Evolutionary conservation across 2,797 vertebrate genomes (phyloP).

Genomic region (Myiotriccus ornatus): DNA sequence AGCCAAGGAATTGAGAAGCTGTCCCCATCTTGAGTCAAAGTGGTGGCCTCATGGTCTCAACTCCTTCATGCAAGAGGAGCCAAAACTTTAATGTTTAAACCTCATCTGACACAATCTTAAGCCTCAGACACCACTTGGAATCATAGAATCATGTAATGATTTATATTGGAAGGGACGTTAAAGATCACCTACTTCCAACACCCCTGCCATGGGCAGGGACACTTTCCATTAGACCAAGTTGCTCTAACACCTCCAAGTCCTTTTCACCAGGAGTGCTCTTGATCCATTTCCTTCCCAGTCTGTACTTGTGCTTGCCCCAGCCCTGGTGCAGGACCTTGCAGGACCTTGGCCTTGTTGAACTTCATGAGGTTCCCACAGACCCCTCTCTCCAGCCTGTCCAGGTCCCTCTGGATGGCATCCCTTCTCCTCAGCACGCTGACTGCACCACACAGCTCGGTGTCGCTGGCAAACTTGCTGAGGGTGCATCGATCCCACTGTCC

Average conservation of each 20-base stretch:
- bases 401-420: background rate
- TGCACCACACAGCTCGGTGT: background rate
- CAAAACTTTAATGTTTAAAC: background rate
- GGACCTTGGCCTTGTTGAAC: background rate
- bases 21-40: background rate
- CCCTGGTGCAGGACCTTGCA: background rate
- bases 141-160: background rate
- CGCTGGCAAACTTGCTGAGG: background rate
- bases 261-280: too few species aligned
- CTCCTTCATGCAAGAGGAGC: background rate
- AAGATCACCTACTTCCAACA: background rate
- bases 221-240: background rate
- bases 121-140: background rate
- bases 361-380: background rate
- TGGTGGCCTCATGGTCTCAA: background rate
- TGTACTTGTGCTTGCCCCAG: background rate
- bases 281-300: background rate
- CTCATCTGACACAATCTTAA: background rate
- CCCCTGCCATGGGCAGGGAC: too few species aligned
- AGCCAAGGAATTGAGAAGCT: background rate
- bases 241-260: background rate
- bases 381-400: background rate
- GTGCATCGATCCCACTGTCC: background rate
- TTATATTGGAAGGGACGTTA: background rate
- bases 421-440: background rate